These are phyloP conservation scores for Spea multiplicata DNA, from an alignment of 2,113 vertebrate genomes.

Conservation along the genomic window DNA sequence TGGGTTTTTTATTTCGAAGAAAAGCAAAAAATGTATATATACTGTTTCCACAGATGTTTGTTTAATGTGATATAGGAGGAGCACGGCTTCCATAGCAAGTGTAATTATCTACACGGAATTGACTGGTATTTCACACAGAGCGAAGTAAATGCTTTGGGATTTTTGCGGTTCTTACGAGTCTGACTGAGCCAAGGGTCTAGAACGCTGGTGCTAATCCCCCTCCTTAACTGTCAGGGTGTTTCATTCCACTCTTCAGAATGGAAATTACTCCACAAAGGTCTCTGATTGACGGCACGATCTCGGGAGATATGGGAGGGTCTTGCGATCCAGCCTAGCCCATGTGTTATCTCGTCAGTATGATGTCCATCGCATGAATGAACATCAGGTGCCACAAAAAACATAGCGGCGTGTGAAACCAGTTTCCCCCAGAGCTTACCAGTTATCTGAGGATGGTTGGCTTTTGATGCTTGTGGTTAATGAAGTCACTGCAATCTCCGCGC, in stretches of 20 bases:
- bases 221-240: constrained; percentile 34
- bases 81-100: neutral
- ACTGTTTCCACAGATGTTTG: neutral
- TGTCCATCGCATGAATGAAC: constrained; percentile 27
- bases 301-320: neutral
- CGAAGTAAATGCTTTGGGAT: constrained; percentile 7
- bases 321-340: neutral
- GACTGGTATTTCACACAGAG: constrained; percentile 25
- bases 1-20: neutral
- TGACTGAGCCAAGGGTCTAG: constrained; percentile 14
- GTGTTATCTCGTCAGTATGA: constrained; percentile 21
- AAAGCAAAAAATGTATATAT: neutral
- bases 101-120: constrained; percentile 10
- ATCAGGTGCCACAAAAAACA: constrained; percentile 19
- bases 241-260: constrained; percentile 26
- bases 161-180: constrained; percentile 24
- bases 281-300: constrained; percentile 11
- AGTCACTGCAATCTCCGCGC: constrained; percentile 32
- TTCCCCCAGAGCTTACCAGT: neutral
- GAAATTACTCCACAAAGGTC: constrained; percentile 13
- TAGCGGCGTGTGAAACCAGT: constrained; percentile 9
- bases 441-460: constrained; percentile 22
- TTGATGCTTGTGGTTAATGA: constrained; percentile 26
- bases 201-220: constrained; percentile 37
- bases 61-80: constrained; percentile 9